Evolutionary conservation across 2,113 vertebrate genomes (phyloP).

Genomic region (Ariopsis seemanni): DNA sequence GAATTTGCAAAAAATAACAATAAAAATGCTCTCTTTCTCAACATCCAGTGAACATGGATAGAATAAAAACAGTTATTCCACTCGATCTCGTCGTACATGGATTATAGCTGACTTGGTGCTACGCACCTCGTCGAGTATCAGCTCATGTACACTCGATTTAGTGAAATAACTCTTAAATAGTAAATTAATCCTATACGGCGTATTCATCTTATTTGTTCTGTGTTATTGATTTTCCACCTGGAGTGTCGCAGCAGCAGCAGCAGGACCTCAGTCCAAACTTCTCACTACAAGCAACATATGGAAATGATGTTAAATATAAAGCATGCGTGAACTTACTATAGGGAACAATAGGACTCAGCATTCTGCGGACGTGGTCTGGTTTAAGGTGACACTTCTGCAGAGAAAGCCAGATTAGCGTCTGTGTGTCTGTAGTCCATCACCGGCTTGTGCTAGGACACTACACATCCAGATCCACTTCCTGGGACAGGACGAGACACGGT

Average conservation of each 20-base stretch:
- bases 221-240: constrained; percentile 2
- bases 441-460: constrained; percentile 64
- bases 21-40: no score
- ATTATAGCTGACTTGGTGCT: no score
- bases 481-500: constrained; percentile 20
- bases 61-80: no score
- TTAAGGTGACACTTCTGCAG: constrained; percentile 71
- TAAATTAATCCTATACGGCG: not conserved
- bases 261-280: constrained; percentile 25
- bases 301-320: constrained; percentile 45
- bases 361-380: constrained; percentile 78
- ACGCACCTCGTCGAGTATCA: no score
- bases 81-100: no score
- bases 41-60: no score
- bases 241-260: not conserved
- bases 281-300: constrained; percentile 21
- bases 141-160: no score
- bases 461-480: constrained; percentile 65
- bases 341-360: constrained; percentile 81
- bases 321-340: constrained; percentile 74
- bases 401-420: constrained; percentile 70
- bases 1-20: no score
- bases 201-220: not conserved
- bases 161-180: not conserved
- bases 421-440: constrained; percentile 75